These are phyloP conservation scores for Epicampocera succincta DNA, from an alignment of 2,888 invertebrate genomes.

Conservation along the genomic window DNA sequence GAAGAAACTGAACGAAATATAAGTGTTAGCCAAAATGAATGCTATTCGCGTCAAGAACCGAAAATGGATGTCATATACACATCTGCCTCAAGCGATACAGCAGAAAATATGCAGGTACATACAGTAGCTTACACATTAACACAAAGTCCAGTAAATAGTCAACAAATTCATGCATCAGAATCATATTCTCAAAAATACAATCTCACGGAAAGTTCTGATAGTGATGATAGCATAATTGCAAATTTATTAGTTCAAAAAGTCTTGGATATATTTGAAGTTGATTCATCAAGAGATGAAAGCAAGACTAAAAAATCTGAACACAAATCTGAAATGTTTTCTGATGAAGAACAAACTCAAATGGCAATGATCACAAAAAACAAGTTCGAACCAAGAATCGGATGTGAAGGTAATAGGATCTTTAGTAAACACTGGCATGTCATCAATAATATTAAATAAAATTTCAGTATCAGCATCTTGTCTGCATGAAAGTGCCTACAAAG, in stretches of 20 bases:
- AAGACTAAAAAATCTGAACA: too few relatives aligned
- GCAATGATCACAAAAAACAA: too few relatives aligned
- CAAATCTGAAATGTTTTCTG: too few relatives aligned
- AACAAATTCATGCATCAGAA: not conserved
- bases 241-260: conserved; percentile 40
- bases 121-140: conserved; percentile 29
- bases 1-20: not conserved
- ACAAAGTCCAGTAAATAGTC: conserved; percentile 26
- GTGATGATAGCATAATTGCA: conserved; percentile 8
- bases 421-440: too few relatives aligned
- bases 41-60: not conserved
- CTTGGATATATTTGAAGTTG: conserved; percentile 23
- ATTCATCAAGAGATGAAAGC: not conserved
- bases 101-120: not conserved
- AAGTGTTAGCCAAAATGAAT: not conserved
- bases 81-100: not conserved
- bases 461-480: too few relatives aligned
- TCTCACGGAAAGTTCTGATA: not conserved
- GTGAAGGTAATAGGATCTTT: too few relatives aligned
- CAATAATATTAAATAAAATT: too few relatives aligned
- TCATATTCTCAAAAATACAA: not conserved
- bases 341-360: too few relatives aligned
- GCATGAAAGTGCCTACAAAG: too few relatives aligned
- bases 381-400: too few relatives aligned
- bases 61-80: not conserved